Conservation (phyloP, 2,113 vertebrate genomes). For the Phocoena phocoena region DNA sequence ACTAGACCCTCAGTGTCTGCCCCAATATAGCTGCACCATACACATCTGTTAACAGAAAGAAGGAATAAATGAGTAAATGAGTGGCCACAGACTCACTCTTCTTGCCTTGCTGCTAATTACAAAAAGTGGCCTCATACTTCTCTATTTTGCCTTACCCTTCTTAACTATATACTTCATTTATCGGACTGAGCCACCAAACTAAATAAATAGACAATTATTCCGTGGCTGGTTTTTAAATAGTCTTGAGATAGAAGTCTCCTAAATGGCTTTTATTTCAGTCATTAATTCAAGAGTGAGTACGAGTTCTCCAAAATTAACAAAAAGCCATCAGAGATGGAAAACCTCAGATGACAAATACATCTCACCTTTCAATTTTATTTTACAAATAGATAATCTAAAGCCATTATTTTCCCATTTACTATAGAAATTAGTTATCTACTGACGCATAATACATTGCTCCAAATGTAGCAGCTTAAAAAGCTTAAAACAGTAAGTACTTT, state of each 20-base stretch:
- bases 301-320: constrained; percentile 22
- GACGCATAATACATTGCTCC: background rate
- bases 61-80: background rate
- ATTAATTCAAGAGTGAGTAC: background rate
- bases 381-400: background rate
- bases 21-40: background rate
- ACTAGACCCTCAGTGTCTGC: background rate
- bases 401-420: background rate
- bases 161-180: background rate
- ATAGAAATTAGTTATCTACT: background rate
- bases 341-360: background rate
- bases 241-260: background rate
- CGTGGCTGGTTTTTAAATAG: constrained; percentile 34
- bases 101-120: background rate
- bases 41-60: background rate
- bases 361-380: constrained; percentile 7
- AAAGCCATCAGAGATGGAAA: background rate
- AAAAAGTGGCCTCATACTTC: background rate
- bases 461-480: background rate
- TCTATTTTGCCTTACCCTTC: background rate
- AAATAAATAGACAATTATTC: background rate
- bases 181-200: background rate
- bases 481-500: background rate
- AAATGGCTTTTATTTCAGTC: background rate
- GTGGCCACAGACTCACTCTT: background rate